Evolutionary conservation across 2,888 invertebrate genomes (phyloP), one percentile per base, ranked within the genome.

Genomic region (Cryptus armator): DNA sequence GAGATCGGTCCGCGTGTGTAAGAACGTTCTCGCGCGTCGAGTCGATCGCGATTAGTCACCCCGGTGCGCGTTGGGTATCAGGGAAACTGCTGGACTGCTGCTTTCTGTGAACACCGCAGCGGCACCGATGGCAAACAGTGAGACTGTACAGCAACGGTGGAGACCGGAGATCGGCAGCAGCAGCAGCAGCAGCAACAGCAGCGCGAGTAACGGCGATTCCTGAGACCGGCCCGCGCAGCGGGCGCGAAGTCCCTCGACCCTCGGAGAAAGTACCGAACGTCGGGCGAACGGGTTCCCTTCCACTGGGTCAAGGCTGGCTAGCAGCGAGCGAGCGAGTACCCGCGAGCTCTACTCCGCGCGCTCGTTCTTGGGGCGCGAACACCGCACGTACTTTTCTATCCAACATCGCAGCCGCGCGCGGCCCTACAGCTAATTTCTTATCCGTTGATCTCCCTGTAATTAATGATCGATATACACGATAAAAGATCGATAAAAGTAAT

Each of bases 301-400:
- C 84, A 85, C 83, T 88, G 85, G 87, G 87, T 88, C 87, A 88
- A 87, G 87, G 87, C 87, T 86, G 86, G 87, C 87, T 88, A 86
- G 82, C 85, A 83, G 75, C 81, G 85, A 83, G 79, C 79, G 72
- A 80, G 79, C 79, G 83, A 71, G 62, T 67, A 76, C 44, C 67
- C 77, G 44, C 56, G 53, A 43, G 66, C 59, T 77, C 77, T 67
- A 44, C 77, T 59, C 68, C 68, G 29, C 77, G 44, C 68, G 29
- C 68, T 56, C 68, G 77, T 46, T 59, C n/a, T 70, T 66, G 75
- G 75, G 75, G 75, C 64, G 66, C 66, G 75, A 32, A 37, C 24
- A 16, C 19, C 70, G 70, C 79, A 56, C 67, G 43, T 62, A 32
- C 59, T 43, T 37, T 37, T 37, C 37, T 37, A 37, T 37, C 37